Percentiles rank a stretch among this genome's conserved stretches.
Evolutionary conservation across 2,797 vertebrate genomes (phyloP).

Genomic region (Pipistrellus pygmaeus): DNA sequence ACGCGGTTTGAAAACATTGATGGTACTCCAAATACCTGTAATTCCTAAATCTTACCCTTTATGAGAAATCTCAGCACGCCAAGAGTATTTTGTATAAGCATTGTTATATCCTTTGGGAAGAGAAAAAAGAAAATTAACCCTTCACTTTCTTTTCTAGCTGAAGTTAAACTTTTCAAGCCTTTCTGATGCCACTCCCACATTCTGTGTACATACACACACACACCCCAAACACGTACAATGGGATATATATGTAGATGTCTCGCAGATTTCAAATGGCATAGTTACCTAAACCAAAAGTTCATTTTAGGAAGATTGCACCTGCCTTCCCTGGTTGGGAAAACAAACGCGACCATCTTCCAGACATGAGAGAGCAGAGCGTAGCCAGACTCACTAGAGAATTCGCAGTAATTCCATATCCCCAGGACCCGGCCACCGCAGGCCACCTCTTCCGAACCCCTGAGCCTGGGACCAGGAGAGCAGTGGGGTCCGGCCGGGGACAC

Average conservation of each 20-base stretch:
- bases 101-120: background rate
- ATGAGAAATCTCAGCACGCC: conserved; percentile 52
- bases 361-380: background rate
- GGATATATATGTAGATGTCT: background rate
- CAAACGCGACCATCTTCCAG: background rate
- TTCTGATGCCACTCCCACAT: background rate
- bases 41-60: conserved; percentile 41
- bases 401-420: background rate
- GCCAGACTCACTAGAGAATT: background rate
- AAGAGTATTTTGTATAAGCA: conserved; percentile 44
- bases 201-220: background rate
- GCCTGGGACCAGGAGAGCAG: background rate
- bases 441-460: background rate
- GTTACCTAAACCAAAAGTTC: conserved; percentile 65
- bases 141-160: background rate
- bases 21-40: background rate
- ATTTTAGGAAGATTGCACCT: conserved; percentile 15
- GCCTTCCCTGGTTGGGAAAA: conserved; percentile 14
- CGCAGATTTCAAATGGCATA: conserved; percentile 35
- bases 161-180: conserved; percentile 68
- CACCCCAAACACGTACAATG: background rate
- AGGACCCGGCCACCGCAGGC: background rate
- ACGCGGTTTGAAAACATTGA: conserved; percentile 40
- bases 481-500: background rate
- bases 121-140: conserved; percentile 45